Conservation (phyloP, 2,797 vertebrate species). For the Lycodopsis pacificus region DNA sequence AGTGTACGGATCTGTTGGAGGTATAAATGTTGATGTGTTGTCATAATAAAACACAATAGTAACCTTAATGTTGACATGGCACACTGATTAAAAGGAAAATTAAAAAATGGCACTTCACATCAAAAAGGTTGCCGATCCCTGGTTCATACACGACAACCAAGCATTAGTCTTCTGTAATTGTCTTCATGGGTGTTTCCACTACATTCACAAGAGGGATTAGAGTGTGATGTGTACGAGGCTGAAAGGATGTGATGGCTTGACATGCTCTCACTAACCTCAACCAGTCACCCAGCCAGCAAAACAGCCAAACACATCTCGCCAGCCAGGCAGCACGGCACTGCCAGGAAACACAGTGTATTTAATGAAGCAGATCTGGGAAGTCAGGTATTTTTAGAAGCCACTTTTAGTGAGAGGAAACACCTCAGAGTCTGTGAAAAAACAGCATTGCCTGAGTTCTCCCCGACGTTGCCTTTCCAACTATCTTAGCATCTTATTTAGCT, state of each 20-base stretch:
- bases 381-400: constrained; percentile 80
- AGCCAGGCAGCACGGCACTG: constrained; percentile 59
- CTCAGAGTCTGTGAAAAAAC: constrained; percentile 56
- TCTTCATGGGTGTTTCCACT: constrained; percentile 27
- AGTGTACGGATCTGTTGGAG: background rate
- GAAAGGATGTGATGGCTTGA: constrained; percentile 34
- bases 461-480: constrained; percentile 40
- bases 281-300: constrained; percentile 60
- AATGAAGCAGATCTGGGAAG: constrained; percentile 81
- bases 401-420: constrained; percentile 75
- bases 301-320: constrained; percentile 48
- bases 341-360: constrained; percentile 79
- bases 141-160: background rate
- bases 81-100: background rate
- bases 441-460: constrained; percentile 32
- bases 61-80: background rate
- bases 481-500: constrained; percentile 17
- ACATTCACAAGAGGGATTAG: constrained; percentile 25
- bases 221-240: constrained; percentile 15
- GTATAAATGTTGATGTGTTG: background rate
- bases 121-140: background rate
- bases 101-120: background rate
- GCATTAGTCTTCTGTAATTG: constrained; percentile 12
- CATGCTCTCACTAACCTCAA: constrained; percentile 49
- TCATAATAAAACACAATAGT: background rate